Base-by-base conservation (phyloP, 2,797 vertebrate genomes). In the Austrolebias charrua region DNA sequence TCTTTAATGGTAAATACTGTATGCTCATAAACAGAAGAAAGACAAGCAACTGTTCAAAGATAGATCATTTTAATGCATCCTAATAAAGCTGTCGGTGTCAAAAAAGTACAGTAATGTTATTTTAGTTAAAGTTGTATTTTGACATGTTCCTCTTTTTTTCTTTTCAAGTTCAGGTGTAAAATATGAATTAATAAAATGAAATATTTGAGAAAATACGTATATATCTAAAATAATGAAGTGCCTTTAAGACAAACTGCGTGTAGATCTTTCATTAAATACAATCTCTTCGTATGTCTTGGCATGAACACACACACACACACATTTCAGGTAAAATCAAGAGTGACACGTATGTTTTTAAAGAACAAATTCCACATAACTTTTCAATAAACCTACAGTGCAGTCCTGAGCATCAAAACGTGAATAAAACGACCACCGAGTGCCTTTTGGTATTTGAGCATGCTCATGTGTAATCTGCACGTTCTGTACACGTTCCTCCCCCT, bases 31-130 rank as follows among this genome's bases (percentile, higher is more conserved):
- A 33, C 2, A 48, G 31, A 48, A 31, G 7, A n/a, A 10, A 48
- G 24, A 31, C 19, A 69, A 10, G 49, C 50, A 49, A n/a, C n/a
- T 56, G 6, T 48, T 55, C 19, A 60, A n/a, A 4, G 19, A 62
- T 58, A 24, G 29, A 45, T 50, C 31, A 33, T 5, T 76, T 80
- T 72, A 80, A 24, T 24, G 72, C 80, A 50, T 38, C 69, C 53
- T 4, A 60, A 35, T 63, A 16, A 74, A 40, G 43, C 66, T 72
- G 52, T 14, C 69, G 55, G 71, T 60, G 40, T 54, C 51, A 63
- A 38, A 72, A 42, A 66, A 35, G n/a, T n/a, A n/a, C n/a, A 66
- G 69, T 58, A 73, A 47, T 70, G 54, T 60, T 35, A 40, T 53
- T 19, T 6, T n/a, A 51, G 29, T 38, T 51, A 18, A 19, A 45